Conservation (phyloP, 2,888 invertebrate genomes). For the Scaptodrosophila latifasciaeformis region DNA sequence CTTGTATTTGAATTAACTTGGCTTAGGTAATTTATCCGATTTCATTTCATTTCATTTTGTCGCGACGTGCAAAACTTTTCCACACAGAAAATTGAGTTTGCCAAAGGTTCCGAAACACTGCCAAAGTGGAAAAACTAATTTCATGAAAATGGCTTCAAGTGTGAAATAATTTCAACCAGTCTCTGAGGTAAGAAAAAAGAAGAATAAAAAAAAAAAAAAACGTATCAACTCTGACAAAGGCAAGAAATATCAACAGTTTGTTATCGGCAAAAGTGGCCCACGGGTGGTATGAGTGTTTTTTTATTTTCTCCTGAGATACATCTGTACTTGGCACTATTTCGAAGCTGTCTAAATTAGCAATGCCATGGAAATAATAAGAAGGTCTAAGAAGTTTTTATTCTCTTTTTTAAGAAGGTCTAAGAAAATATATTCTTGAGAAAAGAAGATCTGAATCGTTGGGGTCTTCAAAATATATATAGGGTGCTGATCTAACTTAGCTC, state of each 20-base stretch:
- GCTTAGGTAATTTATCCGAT: constrained; percentile 31
- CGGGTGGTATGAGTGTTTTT: constrained; percentile 27
- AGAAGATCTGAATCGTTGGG: no score
- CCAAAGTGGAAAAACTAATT: constrained; percentile 60
- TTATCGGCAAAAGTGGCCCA: constrained; percentile 43
- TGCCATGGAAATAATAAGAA: no score
- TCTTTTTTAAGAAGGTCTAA: no score
- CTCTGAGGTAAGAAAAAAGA: no score
- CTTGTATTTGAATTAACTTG: constrained; percentile 47
- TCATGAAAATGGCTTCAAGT: constrained; percentile 59
- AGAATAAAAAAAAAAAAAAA: background rate
- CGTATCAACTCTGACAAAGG: background rate
- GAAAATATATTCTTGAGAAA: no score
- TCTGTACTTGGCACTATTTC: no score
- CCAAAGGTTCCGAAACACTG: constrained; percentile 23
- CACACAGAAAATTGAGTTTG: constrained; percentile 2
- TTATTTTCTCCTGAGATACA: no score
- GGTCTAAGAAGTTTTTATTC: no score
- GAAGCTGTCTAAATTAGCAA: no score
- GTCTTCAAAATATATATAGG: no score
- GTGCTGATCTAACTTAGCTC: no score
- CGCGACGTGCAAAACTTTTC: constrained; percentile 50
- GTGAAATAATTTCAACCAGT: constrained; percentile 61
- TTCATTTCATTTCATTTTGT: constrained; percentile 41
- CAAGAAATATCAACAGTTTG: constrained; percentile 36